Conservation (phyloP, 2,797 vertebrate species). For the Chrysocyon brachyurus region DNA sequence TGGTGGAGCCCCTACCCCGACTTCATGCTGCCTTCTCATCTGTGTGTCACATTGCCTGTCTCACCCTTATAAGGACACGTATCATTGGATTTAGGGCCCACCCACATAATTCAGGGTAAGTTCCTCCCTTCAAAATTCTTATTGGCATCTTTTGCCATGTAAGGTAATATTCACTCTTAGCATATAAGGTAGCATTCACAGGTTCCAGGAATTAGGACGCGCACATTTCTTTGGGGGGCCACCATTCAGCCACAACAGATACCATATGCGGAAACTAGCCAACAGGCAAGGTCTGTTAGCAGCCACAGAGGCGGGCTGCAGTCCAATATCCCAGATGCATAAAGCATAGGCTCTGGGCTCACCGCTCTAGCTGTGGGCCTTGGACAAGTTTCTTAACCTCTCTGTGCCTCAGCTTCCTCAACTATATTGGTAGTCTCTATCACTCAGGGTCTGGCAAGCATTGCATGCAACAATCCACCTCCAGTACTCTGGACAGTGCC, state of each 20-base stretch:
- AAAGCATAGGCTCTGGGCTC: background rate
- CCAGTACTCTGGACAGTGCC: too few species aligned
- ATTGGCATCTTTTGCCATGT: background rate
- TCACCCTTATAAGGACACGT: background rate
- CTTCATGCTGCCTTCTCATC: background rate
- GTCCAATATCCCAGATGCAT: background rate
- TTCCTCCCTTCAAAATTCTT: background rate
- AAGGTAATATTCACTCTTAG: background rate
- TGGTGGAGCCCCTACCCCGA: background rate
- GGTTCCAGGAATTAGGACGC: background rate
- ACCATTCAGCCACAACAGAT: background rate
- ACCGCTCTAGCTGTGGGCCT: background rate
- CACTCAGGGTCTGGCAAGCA: background rate
- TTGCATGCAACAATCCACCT: too few species aligned
- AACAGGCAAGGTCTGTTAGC: background rate
- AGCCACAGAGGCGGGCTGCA: too few species aligned
- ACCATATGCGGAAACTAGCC: too few species aligned
- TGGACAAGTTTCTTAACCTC: background rate
- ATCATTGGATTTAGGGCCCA: background rate
- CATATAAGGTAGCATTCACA: background rate
- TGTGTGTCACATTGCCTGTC: background rate
- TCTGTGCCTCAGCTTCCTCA: background rate
- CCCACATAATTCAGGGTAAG: background rate
- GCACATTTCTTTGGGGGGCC: background rate
- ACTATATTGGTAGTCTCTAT: background rate